Evolutionary conservation across 1,140 invertebrate genomes (phyloP).

Genomic region (Aplysia californica): DNA sequence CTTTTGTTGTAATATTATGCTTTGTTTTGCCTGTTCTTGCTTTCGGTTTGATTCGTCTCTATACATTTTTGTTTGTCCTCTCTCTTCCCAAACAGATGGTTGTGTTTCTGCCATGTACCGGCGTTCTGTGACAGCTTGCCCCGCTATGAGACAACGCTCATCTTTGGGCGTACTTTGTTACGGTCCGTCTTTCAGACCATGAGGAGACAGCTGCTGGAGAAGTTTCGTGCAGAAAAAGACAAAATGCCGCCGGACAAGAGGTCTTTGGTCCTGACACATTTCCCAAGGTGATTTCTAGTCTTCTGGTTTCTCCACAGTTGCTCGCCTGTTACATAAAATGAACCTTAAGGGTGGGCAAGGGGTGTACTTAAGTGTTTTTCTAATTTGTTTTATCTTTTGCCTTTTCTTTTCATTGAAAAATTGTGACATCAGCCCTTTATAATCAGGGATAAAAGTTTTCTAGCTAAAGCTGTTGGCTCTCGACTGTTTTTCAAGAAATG

Average conservation of each 20-base stretch:
- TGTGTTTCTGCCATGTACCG: slow-evolving; percentile 95
- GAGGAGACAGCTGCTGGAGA: slow-evolving; percentile 89
- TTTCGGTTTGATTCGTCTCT: no score
- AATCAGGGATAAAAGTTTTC: not conserved
- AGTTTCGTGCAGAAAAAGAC: slow-evolving; percentile 88
- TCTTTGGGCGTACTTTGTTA: slow-evolving; percentile 89
- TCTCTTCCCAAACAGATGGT: slow-evolving; percentile 78
- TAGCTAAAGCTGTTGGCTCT: no score
- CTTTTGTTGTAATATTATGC: no score
- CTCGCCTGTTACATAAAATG: no score
- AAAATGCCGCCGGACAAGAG: slow-evolving; percentile 88
- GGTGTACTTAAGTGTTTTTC: not conserved
- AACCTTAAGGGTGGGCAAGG: no score
- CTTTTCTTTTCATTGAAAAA: not conserved
- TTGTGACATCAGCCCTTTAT: not conserved
- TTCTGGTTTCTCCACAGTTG: no score
- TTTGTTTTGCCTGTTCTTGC: no score
- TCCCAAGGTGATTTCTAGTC: slow-evolving; percentile 72
- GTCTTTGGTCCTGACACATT: slow-evolving; percentile 75
- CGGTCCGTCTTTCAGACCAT: slow-evolving; percentile 90
- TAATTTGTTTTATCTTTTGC: not conserved
- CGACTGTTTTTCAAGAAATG: no score
- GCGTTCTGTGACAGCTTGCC: slow-evolving; percentile 93
- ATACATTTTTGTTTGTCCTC: no score
- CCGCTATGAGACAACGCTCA: slow-evolving; percentile 88